Base-by-base conservation (phyloP, 2,888 invertebrate species). In the Argyresthia goedartella region DNA sequence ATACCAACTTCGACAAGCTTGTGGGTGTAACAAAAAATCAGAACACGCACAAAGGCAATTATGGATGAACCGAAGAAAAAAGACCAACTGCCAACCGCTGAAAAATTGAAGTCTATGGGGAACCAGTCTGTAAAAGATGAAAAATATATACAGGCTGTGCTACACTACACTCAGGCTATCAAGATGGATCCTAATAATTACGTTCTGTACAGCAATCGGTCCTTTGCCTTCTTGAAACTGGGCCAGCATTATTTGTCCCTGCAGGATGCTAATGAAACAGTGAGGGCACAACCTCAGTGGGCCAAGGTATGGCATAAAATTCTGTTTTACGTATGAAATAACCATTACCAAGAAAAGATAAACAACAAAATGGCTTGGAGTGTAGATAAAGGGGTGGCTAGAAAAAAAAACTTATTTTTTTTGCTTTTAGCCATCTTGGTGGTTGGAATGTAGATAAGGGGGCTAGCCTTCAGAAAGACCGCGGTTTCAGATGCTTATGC, bases 101-200 rank as follows among this genome's bases (percentile, higher is more conserved):
- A 90, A 69, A 88, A 89, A 48, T 74, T 92, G 34, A 93, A 92
- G 73, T 91, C 89, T 65, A 88, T 90, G 64, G 95, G 95, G 34
- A 95, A 95, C 76, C 88, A 89, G 50, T 92, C 92, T 66, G 90
- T 95, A 46, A 91, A 91, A 68, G 88, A 91, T 60, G 88, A 89
- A 51, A 92, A 93, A 67, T 93, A 84, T 71, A 89, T 90, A 58
- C 93, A 94, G 77, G 94, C 95, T 6, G 89, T 94, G 55, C 74
- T 94, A 53, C 91, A 93, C 74, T 95, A 95, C 67, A 92, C 93
- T 1, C 90, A 93, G 62, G 95, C 93, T 1, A 90, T 95, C 59
- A 92, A 93, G 76, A 68, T 91, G 60, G 92, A 93, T 59, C 90
- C 91, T 8, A 88, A 87, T 56, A 93, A 93, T 78, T 90, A 89